phyloP scores from a whole-genome alignment of 2,797 vertebrate genomes.

The Carduelis carduelis region DNA sequence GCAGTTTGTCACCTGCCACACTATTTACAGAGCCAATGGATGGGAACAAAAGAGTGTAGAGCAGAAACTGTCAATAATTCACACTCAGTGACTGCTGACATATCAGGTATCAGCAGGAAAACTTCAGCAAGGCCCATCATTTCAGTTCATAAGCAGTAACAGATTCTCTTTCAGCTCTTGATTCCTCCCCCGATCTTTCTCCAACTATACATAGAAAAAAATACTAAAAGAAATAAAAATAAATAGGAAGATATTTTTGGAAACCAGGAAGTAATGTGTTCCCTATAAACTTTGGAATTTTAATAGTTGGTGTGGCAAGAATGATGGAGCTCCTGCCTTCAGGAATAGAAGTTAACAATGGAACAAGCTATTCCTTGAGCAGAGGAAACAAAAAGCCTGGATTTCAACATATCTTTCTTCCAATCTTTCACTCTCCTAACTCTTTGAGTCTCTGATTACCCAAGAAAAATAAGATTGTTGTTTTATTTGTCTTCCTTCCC shows the following conservation, averaged over 20 bases:
- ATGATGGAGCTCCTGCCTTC: not conserved
- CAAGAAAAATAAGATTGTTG: not conserved
- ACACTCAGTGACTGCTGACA: not conserved
- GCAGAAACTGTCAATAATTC: not conserved
- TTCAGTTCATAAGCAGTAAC: not conserved
- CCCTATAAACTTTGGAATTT: not conserved
- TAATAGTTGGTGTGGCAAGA: not conserved
- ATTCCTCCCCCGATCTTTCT: not conserved
- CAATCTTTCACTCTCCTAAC: not conserved
- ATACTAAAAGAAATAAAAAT: not conserved
- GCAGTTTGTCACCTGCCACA: not conserved
- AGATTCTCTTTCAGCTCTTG: not conserved
- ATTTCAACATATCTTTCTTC: not conserved
- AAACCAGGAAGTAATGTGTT: not conserved
- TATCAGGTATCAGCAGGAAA: not conserved
- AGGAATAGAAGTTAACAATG: not conserved
- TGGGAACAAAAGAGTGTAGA: not conserved
- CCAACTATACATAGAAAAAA: not conserved
- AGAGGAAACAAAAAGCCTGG: not conserved
- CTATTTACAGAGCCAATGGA: not conserved
- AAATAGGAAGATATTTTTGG: not conserved
- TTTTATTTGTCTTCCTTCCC: not conserved
- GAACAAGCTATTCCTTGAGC: not conserved
- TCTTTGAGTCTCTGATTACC: not conserved
- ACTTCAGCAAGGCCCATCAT: not conserved